Base-by-base conservation (phyloP, 2,888 invertebrate species). In the Parnassius mnemosyne region DNA sequence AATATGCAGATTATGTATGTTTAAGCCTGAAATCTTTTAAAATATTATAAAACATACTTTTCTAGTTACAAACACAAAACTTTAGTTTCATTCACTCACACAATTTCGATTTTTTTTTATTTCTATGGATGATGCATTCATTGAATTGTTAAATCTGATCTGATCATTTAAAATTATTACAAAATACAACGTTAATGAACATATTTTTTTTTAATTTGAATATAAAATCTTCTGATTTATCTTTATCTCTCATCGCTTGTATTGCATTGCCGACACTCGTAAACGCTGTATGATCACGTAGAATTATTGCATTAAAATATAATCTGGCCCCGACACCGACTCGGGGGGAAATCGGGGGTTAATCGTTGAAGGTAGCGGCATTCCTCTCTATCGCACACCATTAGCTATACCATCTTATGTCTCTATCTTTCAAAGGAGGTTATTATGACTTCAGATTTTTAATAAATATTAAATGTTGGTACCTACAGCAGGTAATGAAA, bases 281-380 rank as follows among this genome's bases (percentile, higher is more conserved):
- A 89, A 89, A 88, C 87, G 87, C 78, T 78, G 84, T 79, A 89
- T 89, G 88, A 89, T 89, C 87, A 87, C 88, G 80, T 83, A 84
- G 80, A 88, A 89, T 87, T 89, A 89, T 89, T 87, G 80, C 79
- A 87, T 89, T 89, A 89, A 88, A 89, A 85, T 88, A 86, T 89
- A 87, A 88, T 87, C 81, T 82, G 72, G 74, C 73, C 68, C 70
- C 68, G 58, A 63, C 65, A 58, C 42, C 55, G 54, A 57, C 57
- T 53, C 52, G 65, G 64, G 64, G 62, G 57, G 56, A 20, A 55
- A 51, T 57, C 60, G 56, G 59, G 60, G 53, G 58, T 57, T 54
- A 58, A 52, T 55, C 58, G 55, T 57, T 58, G 61, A 57, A 57
- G 58, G 61, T 59, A 61, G 57, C 65, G 44, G 52, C 61, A 57